Percentiles rank a stretch among this genome's conserved stretches.
Conservation (phyloP, 2,888 invertebrate genomes). For the Agonopterix alstromeriana region DNA sequence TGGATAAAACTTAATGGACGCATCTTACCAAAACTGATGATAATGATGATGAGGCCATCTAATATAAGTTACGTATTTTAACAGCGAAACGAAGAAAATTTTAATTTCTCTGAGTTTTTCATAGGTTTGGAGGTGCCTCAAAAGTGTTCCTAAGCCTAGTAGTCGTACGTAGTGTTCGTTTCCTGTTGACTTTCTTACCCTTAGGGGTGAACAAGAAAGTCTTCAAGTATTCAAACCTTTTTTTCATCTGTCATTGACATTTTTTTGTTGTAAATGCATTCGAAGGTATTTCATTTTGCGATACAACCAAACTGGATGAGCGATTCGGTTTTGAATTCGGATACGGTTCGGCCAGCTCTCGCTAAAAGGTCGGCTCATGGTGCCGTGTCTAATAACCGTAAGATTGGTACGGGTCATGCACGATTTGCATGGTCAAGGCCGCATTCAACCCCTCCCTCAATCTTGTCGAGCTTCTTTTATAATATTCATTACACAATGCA, state of each 20-base stretch:
- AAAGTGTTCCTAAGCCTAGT: neutral
- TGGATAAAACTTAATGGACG: neutral
- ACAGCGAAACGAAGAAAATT: too few relatives aligned
- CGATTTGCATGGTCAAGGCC: slow-evolving; percentile 9
- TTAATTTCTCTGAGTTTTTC: too few relatives aligned
- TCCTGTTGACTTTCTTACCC: too few relatives aligned
- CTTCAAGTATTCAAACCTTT: neutral
- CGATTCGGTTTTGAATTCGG: neutral
- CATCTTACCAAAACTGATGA: neutral
- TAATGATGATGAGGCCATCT: too few relatives aligned
- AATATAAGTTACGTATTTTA: too few relatives aligned
- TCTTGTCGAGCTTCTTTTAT: neutral
- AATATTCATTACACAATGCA: neutral
- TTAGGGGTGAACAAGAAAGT: neutral
- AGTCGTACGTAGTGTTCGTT: too few relatives aligned
- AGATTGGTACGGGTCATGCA: slow-evolving; percentile 3
- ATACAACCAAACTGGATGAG: neutral
- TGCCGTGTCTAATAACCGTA: slow-evolving; percentile 4
- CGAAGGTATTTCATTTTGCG: too few relatives aligned
- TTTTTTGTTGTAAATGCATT: too few relatives aligned
- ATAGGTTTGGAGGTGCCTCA: too few relatives aligned
- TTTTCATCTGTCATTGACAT: too few relatives aligned
- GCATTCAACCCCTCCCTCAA: neutral
- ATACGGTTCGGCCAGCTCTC: too few relatives aligned
- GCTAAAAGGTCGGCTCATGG: neutral